Percentiles rank a stretch among this genome's conserved stretches.
Conservation (phyloP, 2,797 vertebrate genomes). For the Cryptoprocta ferox region DNA sequence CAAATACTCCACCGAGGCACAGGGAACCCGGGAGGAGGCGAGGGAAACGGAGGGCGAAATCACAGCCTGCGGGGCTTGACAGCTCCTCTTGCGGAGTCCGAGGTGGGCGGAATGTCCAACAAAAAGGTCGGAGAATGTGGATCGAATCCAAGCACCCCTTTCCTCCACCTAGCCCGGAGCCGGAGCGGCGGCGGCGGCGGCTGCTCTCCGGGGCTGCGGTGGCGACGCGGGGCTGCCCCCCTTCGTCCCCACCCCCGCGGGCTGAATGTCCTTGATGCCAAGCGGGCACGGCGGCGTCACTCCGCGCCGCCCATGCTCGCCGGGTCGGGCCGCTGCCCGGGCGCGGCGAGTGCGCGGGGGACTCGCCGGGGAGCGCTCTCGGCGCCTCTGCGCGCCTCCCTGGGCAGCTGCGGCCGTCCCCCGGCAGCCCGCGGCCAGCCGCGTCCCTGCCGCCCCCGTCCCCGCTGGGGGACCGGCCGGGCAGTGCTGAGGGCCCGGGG, state of each 20-base stretch:
- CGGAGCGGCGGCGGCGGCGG: background rate
- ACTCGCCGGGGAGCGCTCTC: slow-evolving; percentile 76
- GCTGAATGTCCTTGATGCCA: slow-evolving; percentile 83
- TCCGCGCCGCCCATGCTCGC: slow-evolving; percentile 80
- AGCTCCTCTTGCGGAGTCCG: slow-evolving; percentile 74
- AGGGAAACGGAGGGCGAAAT: background rate
- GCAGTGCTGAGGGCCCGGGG: slow-evolving; percentile 64
- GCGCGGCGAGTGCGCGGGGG: slow-evolving; percentile 70
- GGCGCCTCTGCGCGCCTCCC: slow-evolving; percentile 17
- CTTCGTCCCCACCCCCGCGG: slow-evolving; percentile 79
- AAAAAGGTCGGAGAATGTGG: slow-evolving; percentile 38
- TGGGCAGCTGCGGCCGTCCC: slow-evolving; percentile 51
- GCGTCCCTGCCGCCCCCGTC: background rate
- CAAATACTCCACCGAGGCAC: slow-evolving; percentile 89
- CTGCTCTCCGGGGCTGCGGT: slow-evolving; percentile 66
- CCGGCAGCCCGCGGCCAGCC: slow-evolving; percentile 16
- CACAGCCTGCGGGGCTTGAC: slow-evolving; percentile 77
- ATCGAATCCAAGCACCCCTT: slow-evolving; percentile 62
- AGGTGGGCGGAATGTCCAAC: slow-evolving; percentile 78
- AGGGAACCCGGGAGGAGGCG: slow-evolving; percentile 57
- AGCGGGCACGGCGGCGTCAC: slow-evolving; percentile 83
- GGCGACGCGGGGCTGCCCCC: slow-evolving; percentile 72
- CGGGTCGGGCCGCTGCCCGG: slow-evolving; percentile 79
- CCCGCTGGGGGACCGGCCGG: slow-evolving; percentile 2
- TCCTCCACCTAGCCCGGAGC: slow-evolving; percentile 25